Evolutionary conservation across 2,888 invertebrate species (phyloP), one percentile per base, ranked within the genome.

Genomic region (Microctonus brassicae): DNA sequence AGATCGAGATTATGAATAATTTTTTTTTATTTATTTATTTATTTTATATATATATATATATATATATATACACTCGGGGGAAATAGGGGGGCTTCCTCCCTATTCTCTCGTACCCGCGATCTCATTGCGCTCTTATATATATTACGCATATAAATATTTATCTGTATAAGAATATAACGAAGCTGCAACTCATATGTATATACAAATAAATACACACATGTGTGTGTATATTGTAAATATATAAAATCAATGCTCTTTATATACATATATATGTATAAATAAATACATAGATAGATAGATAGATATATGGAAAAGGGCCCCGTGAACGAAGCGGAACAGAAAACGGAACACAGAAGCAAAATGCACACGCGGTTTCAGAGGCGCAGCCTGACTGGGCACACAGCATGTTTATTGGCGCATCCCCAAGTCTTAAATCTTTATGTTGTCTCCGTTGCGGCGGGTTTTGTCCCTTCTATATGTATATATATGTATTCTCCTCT

Each of bases 361-460:
- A 77, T 72, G 65, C 70, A 57, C 72, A 78, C 77, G 78, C 72
- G 76, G 70, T 57, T 72, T 68, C 76, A 75, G 75, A 76, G 76
- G 77, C 76, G 74, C 77, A 76, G 74, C 70, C 72, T 83, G 83
- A 84, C 85, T 85, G 85, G 84, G 82, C 81, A 81, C 83, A 85
- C 83, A 86, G 87, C 86, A 87, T 86, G 87, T 87, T 87, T 87
- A 87, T 87, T 87, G 87, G 87, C 86, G 85, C 86, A 87, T 86
- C 86, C 84, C 79, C 76, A 80, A 85, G 87, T 83, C 86, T 86
- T 87, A 87, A 87, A 87, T 87, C 87, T 87, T 87, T 85, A 84
- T 84, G 87, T 87, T 87, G 87, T 87, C 87, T 86, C 85, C 83
- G 80, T 82, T 84, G 84, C 84, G 84, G 83, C 83, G 83, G 77